phyloP scores from a whole-genome alignment of 2,888 invertebrate species.

The Chymomyza caudatula region DNA sequence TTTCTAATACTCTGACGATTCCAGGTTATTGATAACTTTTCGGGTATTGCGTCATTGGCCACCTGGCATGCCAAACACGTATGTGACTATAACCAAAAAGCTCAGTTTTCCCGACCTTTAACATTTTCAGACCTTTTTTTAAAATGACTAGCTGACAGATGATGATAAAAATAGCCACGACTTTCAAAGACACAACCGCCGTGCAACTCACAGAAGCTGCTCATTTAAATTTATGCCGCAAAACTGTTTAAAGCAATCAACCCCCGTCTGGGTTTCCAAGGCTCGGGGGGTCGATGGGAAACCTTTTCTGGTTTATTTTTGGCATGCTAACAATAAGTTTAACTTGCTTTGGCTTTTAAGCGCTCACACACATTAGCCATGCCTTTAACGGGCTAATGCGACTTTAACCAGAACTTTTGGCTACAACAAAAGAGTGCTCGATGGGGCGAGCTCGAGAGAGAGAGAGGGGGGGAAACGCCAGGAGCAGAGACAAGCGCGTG shows the following conservation, averaged over 20 bases:
- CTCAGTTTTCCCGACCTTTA: background rate
- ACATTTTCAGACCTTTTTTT: background rate
- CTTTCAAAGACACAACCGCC: background rate
- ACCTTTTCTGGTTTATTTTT: slow-evolving; percentile 26
- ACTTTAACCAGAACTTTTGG: slow-evolving; percentile 65
- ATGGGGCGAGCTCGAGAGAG: background rate
- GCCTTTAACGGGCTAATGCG: slow-evolving; percentile 64
- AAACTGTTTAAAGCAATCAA: slow-evolving; percentile 1
- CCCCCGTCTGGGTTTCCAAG: background rate
- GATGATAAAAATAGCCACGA: background rate
- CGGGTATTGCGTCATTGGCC: too few species aligned
- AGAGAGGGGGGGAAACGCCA: background rate
- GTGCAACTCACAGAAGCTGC: background rate
- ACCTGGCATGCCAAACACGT: background rate
- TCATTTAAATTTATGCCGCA: background rate
- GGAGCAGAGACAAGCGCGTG: slow-evolving; percentile 36
- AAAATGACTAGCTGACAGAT: background rate
- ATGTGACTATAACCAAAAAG: background rate
- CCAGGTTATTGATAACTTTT: too few species aligned
- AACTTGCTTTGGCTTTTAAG: slow-evolving; percentile 27
- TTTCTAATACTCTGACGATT: too few species aligned
- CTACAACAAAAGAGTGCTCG: slow-evolving; percentile 36
- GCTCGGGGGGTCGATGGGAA: background rate
- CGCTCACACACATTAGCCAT: slow-evolving; percentile 41
- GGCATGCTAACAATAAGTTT: slow-evolving; percentile 55